These are phyloP conservation scores for Leucozona laternaria DNA, from an alignment of 2,888 invertebrate genomes.

Conservation along the genomic window DNA sequence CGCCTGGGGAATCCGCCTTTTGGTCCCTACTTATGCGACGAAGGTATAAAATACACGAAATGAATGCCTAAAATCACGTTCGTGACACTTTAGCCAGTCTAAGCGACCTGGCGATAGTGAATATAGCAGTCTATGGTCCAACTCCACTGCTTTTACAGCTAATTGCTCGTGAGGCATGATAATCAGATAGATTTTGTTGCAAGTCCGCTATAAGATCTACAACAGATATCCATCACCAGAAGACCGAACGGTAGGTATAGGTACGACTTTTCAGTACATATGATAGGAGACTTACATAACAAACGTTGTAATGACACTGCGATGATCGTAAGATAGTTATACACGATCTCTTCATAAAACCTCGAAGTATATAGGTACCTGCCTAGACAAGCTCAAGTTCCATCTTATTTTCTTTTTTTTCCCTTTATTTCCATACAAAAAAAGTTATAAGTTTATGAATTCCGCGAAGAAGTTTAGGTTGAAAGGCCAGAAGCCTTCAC, in stretches of 20 bases:
- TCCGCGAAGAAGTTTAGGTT: constrained; percentile 15
- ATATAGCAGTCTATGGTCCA: constrained; percentile 41
- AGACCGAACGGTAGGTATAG: constrained; percentile 43
- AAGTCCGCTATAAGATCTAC: constrained; percentile 42
- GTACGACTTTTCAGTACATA: constrained; percentile 9
- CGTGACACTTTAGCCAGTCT: constrained; percentile 58
- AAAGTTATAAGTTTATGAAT: constrained; percentile 60
- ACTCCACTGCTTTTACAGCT: constrained; percentile 61
- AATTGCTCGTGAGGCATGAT: constrained; percentile 74
- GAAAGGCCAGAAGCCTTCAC: constrained; percentile 29
- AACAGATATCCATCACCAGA: constrained; percentile 59
- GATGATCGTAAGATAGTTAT: constrained; percentile 56
- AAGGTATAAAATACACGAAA: constrained; percentile 35
- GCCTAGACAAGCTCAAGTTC: not conserved
- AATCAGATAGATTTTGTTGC: constrained; percentile 49
- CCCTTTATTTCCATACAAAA: not conserved
- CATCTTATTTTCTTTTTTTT: not conserved
- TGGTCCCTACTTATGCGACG: not conserved
- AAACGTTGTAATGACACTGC: constrained; percentile 65
- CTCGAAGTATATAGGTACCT: not conserved
- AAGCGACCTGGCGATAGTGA: constrained; percentile 60
- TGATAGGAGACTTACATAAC: constrained; percentile 63
- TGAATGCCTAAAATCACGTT: constrained; percentile 61
- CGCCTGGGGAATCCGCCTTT: constrained; percentile 44
- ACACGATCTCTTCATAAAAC: constrained; percentile 52